A percentile compares a stretch with the other conserved stretches of the same genome.
Evolutionary conservation across 2,888 invertebrate species (phyloP).

Genomic region (Drosophila leonis): DNA sequence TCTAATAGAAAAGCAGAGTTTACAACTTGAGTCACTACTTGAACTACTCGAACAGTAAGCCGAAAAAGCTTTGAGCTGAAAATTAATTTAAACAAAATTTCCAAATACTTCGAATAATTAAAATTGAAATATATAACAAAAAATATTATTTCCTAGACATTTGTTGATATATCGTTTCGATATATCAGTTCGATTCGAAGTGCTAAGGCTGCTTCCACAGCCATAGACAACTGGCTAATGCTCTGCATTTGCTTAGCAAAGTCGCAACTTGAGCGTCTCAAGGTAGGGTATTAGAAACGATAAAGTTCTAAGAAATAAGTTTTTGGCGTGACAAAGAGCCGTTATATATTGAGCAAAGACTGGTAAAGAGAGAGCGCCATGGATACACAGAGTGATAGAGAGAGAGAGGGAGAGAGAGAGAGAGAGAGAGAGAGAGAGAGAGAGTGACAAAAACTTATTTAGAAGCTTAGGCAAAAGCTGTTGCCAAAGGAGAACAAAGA

Average conservation of each 20-base stretch:
- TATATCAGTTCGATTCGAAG: neutral
- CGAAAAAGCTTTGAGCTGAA: too few species aligned
- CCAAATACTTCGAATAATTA: neutral
- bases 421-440: conserved; percentile 12
- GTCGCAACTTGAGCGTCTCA: neutral
- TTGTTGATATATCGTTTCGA: too few species aligned
- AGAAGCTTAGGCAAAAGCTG: conserved; percentile 18
- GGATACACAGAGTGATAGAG: conserved; percentile 8
- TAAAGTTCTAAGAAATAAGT: neutral
- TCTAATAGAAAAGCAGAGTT: too few species aligned
- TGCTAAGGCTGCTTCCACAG: neutral
- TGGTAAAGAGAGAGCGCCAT: conserved; percentile 6
- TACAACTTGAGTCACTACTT: too few species aligned
- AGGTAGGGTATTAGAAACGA: conserved; percentile 28
- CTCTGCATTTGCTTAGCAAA: neutral
- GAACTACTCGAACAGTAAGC: too few species aligned
- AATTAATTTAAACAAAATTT: too few species aligned
- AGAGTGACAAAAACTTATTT: conserved; percentile 28
- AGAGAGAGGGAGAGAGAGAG: conserved; percentile 4
- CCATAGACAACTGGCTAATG: neutral
- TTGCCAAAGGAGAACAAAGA: conserved; percentile 9
- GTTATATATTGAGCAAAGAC: conserved; percentile 31
- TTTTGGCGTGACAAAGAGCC: conserved; percentile 59
- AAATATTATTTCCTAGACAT: neutral
- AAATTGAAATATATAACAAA: neutral